Evolutionary conservation across 1,140 invertebrate genomes (phyloP).

Genomic region (Penaeus indicus): DNA sequence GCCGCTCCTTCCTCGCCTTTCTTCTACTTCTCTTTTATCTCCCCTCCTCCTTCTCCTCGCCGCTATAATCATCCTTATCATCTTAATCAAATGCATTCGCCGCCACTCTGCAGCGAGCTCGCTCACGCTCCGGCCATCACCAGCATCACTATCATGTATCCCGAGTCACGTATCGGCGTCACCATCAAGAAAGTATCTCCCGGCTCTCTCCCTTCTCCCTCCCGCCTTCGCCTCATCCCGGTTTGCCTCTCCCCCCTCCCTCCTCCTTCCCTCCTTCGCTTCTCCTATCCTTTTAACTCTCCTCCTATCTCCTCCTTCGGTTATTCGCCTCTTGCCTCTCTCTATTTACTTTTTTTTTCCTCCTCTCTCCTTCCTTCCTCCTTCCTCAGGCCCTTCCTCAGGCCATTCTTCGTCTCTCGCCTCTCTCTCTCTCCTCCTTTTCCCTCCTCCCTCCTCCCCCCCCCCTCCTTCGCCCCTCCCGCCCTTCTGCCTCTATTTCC

Average conservation of each 20-base stretch:
- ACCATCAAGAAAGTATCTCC: background rate
- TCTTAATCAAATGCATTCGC: background rate
- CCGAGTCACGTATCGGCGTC: background rate
- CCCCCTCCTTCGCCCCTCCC: background rate
- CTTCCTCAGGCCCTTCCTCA: no score
- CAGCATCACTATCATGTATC: background rate
- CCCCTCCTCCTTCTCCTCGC: background rate
- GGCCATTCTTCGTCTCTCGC: background rate
- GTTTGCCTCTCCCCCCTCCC: background rate
- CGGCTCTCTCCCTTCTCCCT: background rate
- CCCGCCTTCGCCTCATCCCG: background rate
- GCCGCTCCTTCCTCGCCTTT: background rate
- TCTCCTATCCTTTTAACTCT: background rate
- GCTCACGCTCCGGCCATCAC: background rate
- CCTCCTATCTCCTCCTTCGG: background rate
- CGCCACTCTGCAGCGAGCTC: background rate
- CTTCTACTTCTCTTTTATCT: background rate
- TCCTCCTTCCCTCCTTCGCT: background rate
- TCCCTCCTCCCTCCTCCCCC: background rate
- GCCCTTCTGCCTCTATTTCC: no score
- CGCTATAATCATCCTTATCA: background rate
- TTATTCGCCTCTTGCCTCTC: background rate
- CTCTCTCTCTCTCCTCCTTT: background rate
- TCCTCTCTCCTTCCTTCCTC: no score
- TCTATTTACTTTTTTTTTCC: background rate